Conservation (phyloP, 2,888 invertebrate genomes). For the Synanthedon tipuliformis region DNA sequence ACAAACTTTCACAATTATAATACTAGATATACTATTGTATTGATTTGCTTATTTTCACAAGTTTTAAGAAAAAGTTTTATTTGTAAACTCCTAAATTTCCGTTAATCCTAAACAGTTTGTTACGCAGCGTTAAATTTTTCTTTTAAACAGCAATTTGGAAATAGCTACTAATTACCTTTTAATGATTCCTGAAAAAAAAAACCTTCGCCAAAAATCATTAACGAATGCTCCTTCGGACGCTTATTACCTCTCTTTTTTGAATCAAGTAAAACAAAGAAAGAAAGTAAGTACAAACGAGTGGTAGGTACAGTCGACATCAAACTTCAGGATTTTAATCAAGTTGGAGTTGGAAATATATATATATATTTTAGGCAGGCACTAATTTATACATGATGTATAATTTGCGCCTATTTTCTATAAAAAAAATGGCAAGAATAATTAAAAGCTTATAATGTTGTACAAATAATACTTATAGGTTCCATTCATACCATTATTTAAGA, state of each 20-base stretch:
- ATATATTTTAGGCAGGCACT: too few relatives aligned
- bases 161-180: neutral
- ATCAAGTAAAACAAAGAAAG: neutral
- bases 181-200: neutral
- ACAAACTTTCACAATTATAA: too few relatives aligned
- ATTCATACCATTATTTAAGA: too few relatives aligned
- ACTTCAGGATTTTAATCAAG: neutral
- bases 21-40: too few relatives aligned
- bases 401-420: too few relatives aligned
- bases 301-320: neutral
- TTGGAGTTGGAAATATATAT: neutral
- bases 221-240: neutral
- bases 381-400: too few relatives aligned
- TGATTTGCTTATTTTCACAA: too few relatives aligned
- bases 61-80: too few relatives aligned
- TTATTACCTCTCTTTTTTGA: neutral
- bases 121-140: neutral
- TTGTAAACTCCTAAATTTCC: too few relatives aligned
- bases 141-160: neutral
- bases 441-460: too few relatives aligned
- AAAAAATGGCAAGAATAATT: too few relatives aligned
- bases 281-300: neutral
- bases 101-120: neutral
- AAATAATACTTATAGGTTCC: too few relatives aligned
- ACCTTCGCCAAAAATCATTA: neutral